Evolutionary conservation across 1,140 invertebrate species (phyloP), one percentile per base, ranked within the genome.

Genomic region (Leptoteleia sp.): DNA sequence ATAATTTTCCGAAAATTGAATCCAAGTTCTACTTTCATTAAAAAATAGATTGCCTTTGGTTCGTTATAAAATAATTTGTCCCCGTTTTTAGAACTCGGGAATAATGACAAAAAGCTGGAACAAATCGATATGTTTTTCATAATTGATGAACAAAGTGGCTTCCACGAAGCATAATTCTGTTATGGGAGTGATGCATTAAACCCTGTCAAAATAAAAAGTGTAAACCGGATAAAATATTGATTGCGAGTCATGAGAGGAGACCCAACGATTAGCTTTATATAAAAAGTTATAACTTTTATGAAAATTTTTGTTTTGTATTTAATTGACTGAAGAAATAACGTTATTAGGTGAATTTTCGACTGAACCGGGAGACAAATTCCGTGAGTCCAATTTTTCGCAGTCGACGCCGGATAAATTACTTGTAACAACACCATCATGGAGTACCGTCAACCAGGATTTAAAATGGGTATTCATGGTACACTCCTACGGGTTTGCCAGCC

Each of bases 401-500:
- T 62, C 81, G 19, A 61, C 81, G 8, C 54, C 80, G 19, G 83
- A 88, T 16, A 86, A 83, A 47, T 40, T 83, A 54, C 52, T 88
- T 5, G 68, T 89, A 31, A 84, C 82, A 43, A 52, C 84, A 54
- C 87, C 87, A 9, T 83, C 85, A 29, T 83, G 83, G 85, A 75
- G 67, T 40, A 75, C 83, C 12, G 84, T 90, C 42, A 85, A 87
- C 47, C 76, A 85, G 29, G 85, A 91, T 22, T 73, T 90, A 22
- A 85, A 82, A 81, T 93, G 92, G 92, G 85, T 88, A 17, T 91
- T 92, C 82, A 83, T 91, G 40, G 81, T 92, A 16, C 92, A 93
- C 76, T 89, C 89, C 2, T 92, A 92, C 72, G 91, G 91, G 22
- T 91, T 92, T 73, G 92, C 90, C 52, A 91, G 91, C 47, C 89